Percentiles rank a stretch among this genome's conserved stretches.
These are phyloP conservation scores for Melanotaenia trifasciata DNA, from an alignment of 2,797 vertebrate genomes.

Conservation along the genomic window DNA sequence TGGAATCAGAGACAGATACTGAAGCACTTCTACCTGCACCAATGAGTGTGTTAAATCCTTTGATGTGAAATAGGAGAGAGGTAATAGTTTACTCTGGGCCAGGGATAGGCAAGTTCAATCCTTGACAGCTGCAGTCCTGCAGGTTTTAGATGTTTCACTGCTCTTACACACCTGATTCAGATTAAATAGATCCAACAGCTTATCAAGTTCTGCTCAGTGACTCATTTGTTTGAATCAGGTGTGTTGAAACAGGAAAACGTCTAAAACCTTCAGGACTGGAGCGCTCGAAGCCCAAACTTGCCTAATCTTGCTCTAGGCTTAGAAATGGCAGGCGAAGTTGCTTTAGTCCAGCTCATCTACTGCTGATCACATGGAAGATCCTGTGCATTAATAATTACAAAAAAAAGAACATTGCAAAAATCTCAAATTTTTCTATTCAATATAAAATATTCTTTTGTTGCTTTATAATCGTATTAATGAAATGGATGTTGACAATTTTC, in stretches of 20 bases:
- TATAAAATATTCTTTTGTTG: too few species aligned
- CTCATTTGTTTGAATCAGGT: too few species aligned
- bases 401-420: conserved; percentile 13
- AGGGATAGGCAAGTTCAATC: too few species aligned
- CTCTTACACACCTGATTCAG: background rate
- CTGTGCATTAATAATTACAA: background rate
- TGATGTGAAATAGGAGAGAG: conserved; percentile 42
- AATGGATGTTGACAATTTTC: too few species aligned
- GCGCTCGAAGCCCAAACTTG: background rate
- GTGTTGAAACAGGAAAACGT: background rate
- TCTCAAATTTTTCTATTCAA: too few species aligned
- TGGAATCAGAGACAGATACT: conserved; percentile 36
- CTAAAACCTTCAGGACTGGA: background rate
- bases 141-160: too few species aligned
- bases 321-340: conserved; percentile 23
- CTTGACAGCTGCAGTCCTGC: too few species aligned
- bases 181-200: background rate
- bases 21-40: conserved; percentile 55
- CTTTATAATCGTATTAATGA: background rate
- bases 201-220: too few species aligned
- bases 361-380: conserved; percentile 12
- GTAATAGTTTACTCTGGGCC: conserved; percentile 37
- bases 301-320: conserved; percentile 10
- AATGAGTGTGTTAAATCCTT: conserved; percentile 49
- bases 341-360: conserved; percentile 10